These are phyloP conservation scores for Paracyclopina nana DNA, from an alignment of 1,140 invertebrate genomes.

Conservation along the genomic window DNA sequence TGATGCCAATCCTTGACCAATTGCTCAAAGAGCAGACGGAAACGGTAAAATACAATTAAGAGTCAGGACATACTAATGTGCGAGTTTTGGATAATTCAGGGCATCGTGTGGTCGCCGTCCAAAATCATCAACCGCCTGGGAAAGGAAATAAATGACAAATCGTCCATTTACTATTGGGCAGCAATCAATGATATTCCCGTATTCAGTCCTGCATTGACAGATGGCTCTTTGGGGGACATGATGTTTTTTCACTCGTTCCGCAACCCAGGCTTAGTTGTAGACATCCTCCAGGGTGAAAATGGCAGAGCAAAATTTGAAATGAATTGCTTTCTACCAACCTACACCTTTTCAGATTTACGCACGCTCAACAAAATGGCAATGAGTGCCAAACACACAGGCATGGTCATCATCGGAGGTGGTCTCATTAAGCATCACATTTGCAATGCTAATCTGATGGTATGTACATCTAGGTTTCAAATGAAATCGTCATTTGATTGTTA, in stretches of 20 bases:
- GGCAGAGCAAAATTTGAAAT: not conserved
- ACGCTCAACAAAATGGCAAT: constrained; percentile 86
- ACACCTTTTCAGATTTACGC: constrained; percentile 43
- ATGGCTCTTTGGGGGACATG: constrained; percentile 97
- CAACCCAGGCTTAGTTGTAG: constrained; percentile 73
- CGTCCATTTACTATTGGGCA: constrained; percentile 95
- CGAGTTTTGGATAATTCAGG: constrained; percentile 24
- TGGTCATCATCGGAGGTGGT: constrained; percentile 91
- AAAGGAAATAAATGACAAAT: constrained; percentile 67
- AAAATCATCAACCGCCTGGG: constrained; percentile 51
- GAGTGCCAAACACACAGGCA: constrained; percentile 74
- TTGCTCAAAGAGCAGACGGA: constrained; percentile 72
- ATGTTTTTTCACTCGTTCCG: constrained; percentile 94
- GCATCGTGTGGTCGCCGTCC: constrained; percentile 75
- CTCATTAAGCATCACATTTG: constrained; percentile 98
- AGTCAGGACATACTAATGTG: not conserved
- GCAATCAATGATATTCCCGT: constrained; percentile 87
- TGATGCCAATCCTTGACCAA: constrained; percentile 77
- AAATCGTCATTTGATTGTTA: constrained; percentile 16
- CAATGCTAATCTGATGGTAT: constrained; percentile 86
- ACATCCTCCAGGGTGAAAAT: constrained; percentile 63
- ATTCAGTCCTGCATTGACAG: constrained; percentile 91
- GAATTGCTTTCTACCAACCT: not conserved
- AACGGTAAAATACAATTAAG: constrained; percentile 27
- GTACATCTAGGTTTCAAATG: constrained; percentile 5